Conservation (phyloP, 2,888 invertebrate genomes). For the Drosophila conformis region DNA sequence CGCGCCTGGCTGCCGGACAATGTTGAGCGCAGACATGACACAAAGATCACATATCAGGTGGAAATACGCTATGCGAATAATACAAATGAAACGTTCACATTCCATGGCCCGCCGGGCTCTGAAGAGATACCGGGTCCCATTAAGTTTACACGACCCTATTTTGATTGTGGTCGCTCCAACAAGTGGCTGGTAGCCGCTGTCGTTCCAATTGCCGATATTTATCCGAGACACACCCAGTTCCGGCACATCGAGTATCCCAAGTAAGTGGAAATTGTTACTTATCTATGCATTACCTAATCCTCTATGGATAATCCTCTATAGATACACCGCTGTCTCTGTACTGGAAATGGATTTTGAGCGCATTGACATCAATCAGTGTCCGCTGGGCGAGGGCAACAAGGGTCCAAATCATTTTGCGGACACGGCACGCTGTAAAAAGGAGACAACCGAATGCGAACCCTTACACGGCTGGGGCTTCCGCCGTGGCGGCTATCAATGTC, state of each 20-base stretch:
- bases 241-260: conserved; percentile 97
- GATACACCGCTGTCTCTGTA: conserved; percentile 96
- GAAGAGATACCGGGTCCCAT: conserved; percentile 97
- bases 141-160: conserved; percentile 97
- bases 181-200: conserved; percentile 98
- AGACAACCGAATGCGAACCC: conserved; percentile 98
- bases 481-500: conserved; percentile 97
- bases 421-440: conserved; percentile 95
- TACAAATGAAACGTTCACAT: conserved; percentile 98
- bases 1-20: conserved; percentile 95
- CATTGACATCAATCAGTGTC: conserved; percentile 99
- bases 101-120: conserved; percentile 96
- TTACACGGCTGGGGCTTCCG: conserved; percentile 98
- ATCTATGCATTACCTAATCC: not conserved
- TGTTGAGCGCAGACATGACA: conserved; percentile 92
- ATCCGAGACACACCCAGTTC: conserved; percentile 96
- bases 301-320: not conserved
- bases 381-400: conserved; percentile 93
- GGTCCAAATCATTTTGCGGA: conserved; percentile 95
- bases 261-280: conserved; percentile 86
- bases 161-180: conserved; percentile 97
- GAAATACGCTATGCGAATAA: conserved; percentile 97
- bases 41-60: conserved; percentile 96
- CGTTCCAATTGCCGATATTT: conserved; percentile 97
- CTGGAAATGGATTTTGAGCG: conserved; percentile 98